These are phyloP conservation scores for Baryphthengus martii DNA, from an alignment of 2,113 vertebrate genomes.

Conservation along the genomic window DNA sequence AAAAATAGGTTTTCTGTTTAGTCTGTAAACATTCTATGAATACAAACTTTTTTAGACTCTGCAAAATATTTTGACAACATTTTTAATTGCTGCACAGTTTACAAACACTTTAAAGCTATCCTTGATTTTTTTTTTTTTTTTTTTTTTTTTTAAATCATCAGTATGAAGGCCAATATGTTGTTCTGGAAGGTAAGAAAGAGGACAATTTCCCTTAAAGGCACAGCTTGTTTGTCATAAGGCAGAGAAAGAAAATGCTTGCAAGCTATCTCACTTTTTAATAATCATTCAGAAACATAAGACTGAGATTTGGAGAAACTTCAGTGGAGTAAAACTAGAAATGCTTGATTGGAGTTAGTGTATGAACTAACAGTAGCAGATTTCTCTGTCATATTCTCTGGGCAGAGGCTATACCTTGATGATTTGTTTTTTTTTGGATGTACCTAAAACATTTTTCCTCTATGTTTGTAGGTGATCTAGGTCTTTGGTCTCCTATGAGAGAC, in stretches of 20 bases:
- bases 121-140: background rate
- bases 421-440: background rate
- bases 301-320: background rate
- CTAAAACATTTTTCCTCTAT: fast-evolving
- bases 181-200: background rate
- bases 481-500: background rate
- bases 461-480: background rate
- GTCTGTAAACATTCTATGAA: background rate
- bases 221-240: background rate
- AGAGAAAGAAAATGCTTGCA: background rate
- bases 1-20: background rate
- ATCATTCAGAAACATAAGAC: background rate
- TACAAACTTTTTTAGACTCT: background rate
- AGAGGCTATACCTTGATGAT: background rate
- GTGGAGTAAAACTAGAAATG: background rate
- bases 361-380: background rate
- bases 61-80: background rate
- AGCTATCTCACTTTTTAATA: background rate
- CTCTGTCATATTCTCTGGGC: background rate
- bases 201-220: background rate
- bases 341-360: background rate
- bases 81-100: background rate
- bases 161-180: background rate
- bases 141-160: background rate
- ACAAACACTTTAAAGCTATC: background rate